Conservation (phyloP, 2,797 vertebrate genomes). For the Sebastes variabilis region DNA sequence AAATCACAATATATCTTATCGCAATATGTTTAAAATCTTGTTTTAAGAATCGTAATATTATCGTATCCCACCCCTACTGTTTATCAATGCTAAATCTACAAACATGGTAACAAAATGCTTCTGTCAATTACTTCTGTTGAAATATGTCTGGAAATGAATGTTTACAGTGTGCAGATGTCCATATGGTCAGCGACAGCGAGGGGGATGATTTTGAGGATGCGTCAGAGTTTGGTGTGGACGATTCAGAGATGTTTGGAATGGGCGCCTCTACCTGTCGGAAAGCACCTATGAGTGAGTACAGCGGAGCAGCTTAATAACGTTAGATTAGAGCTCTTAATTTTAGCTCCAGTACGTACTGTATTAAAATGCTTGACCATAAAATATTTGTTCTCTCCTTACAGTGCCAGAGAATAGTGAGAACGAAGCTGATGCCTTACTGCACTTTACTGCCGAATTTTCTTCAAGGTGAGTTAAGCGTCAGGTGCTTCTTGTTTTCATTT, state of each 20-base stretch:
- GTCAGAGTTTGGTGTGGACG: conserved; percentile 97
- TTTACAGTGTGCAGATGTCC: conserved; percentile 93
- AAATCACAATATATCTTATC: too few species aligned
- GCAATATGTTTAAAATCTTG: too few species aligned
- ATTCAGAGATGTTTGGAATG: conserved; percentile 98
- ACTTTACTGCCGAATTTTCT: conserved; percentile 99
- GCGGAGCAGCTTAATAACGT: not conserved
- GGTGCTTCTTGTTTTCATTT: not conserved
- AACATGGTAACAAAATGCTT: not conserved
- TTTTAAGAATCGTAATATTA: too few species aligned
- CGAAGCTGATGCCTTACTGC: conserved; percentile 98
- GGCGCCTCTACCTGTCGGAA: conserved; percentile 91
- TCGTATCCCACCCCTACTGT: not conserved
- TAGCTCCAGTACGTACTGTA: not conserved
- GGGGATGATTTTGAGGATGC: conserved; percentile 98
- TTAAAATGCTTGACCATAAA: not conserved
- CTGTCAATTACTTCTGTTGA: not conserved
- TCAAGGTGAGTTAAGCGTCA: conserved; percentile 87
- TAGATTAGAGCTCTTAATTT: not conserved
- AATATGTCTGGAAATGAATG: not conserved
- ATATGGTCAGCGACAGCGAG: conserved; percentile 99
- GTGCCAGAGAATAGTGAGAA: conserved; percentile 99
- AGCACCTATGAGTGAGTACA: conserved; percentile 94
- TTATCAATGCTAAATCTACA: not conserved
- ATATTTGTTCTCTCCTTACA: conserved; percentile 62